A percentile compares a stretch with the other conserved stretches of the same genome.
Conservation (phyloP, 2,888 invertebrate species). For the Lottia gigantea region DNA sequence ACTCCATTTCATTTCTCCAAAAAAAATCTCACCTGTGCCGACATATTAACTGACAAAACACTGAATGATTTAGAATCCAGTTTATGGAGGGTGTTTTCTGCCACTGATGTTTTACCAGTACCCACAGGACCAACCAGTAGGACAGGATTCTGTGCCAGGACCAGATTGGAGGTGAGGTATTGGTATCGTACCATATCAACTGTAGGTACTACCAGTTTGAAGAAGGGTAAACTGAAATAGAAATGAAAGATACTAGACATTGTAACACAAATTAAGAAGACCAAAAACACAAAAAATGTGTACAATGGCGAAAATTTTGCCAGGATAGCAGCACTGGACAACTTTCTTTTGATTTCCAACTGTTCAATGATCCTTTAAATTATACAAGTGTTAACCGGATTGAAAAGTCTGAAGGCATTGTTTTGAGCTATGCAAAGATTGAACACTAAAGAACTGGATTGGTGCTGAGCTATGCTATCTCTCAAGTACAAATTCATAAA, state of each 20-base stretch:
- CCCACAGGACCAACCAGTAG: conserved; percentile 86
- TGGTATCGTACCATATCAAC: conserved; percentile 89
- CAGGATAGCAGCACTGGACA: too few species aligned
- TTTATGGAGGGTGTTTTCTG: conserved; percentile 76
- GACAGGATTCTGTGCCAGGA: conserved; percentile 78
- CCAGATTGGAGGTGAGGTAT: conserved; percentile 77
- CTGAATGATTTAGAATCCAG: conserved; percentile 75
- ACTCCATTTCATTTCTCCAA: not conserved
- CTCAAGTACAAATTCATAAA: too few species aligned
- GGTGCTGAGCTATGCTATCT: too few species aligned
- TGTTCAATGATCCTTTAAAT: too few species aligned
- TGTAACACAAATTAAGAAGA: too few species aligned
- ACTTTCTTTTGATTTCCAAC: too few species aligned
- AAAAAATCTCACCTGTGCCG: conserved; percentile 76
- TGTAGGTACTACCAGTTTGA: conserved; percentile 86
- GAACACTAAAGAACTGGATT: too few species aligned
- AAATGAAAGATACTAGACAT: not conserved
- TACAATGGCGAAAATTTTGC: too few species aligned
- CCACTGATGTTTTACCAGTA: conserved; percentile 84
- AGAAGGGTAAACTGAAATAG: conserved; percentile 78
- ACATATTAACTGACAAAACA: conserved; percentile 84
- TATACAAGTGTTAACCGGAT: too few species aligned
- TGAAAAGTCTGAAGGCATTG: too few species aligned
- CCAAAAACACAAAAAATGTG: too few species aligned
- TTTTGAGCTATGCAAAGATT: too few species aligned